A percentile compares a stretch with the other conserved stretches of the same genome.
Conservation (phyloP, 2,888 invertebrate species). For the Cacoxenus indagator region DNA sequence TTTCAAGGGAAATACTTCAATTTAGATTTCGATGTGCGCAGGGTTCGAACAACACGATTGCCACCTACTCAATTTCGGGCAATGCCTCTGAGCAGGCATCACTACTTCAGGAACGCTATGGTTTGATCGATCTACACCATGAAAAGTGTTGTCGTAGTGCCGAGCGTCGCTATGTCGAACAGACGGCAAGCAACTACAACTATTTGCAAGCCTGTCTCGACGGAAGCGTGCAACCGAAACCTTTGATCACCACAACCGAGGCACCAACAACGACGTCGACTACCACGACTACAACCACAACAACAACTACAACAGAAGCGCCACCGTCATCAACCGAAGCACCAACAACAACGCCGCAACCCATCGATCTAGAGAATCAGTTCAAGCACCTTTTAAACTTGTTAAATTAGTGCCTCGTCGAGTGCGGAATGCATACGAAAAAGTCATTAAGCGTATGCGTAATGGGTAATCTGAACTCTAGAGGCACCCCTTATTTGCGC, state of each 20-base stretch:
- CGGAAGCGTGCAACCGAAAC: constrained; percentile 47
- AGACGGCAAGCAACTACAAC: constrained; percentile 57
- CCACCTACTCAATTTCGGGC: constrained; percentile 59
- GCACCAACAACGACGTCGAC: constrained; percentile 24
- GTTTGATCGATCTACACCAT: constrained; percentile 53
- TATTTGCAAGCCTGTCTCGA: constrained; percentile 57
- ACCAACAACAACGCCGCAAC: constrained; percentile 36
- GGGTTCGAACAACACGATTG: constrained; percentile 61
- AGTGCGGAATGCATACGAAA: not conserved
- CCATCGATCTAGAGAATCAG: constrained; percentile 49
- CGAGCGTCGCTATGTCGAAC: constrained; percentile 55
- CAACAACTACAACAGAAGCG: constrained; percentile 42
- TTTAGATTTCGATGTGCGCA: too few relatives aligned
- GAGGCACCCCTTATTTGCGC: not conserved
- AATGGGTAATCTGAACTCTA: not conserved
- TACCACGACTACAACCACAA: constrained; percentile 39
- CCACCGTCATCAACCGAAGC: constrained; percentile 46
- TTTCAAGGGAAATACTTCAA: not conserved
- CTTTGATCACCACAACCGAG: constrained; percentile 32
- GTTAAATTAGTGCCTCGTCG: constrained; percentile 48
- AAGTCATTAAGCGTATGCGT: constrained; percentile 30
- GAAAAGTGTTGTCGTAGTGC: constrained; percentile 52
- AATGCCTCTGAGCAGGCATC: constrained; percentile 58
- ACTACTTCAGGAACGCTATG: constrained; percentile 56
- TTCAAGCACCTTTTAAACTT: constrained; percentile 57